Conservation (phyloP, 2,797 vertebrate genomes). For the Chiloscyllium punctatum region DNA sequence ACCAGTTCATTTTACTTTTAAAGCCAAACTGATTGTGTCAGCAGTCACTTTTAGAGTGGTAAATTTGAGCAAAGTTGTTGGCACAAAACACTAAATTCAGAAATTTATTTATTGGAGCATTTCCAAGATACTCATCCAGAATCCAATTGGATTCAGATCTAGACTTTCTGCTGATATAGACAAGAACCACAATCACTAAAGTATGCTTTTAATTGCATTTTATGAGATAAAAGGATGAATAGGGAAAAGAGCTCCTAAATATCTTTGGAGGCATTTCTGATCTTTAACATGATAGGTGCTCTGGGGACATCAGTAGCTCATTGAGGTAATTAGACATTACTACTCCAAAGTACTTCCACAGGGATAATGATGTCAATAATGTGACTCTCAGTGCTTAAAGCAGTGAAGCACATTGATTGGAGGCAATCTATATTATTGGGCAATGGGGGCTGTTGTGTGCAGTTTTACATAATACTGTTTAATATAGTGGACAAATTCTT, state of each 20-base stretch:
- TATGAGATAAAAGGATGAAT: background rate
- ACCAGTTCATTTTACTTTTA: conserved; percentile 20
- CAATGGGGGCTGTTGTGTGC: background rate
- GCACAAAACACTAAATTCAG: background rate
- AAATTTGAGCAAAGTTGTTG: background rate
- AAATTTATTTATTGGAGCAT: background rate
- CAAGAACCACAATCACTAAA: background rate
- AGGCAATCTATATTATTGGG: background rate
- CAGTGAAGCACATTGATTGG: background rate
- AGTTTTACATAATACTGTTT: background rate
- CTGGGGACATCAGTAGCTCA: background rate
- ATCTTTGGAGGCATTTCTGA: background rate
- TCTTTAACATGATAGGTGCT: background rate
- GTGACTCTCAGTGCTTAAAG: background rate
- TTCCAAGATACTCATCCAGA: background rate
- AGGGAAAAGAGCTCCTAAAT: background rate
- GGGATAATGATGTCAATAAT: background rate
- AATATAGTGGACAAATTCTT: background rate
- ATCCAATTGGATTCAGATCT: background rate
- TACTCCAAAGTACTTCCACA: background rate
- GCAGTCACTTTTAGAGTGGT: background rate
- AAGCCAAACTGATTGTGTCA: background rate
- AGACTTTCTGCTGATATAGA: background rate
- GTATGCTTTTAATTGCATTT: background rate
- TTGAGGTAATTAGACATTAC: background rate